A percentile compares a stretch with the other conserved stretches of the same genome.
phyloP scores from a whole-genome alignment of 92 coral and sea anemone genomes.

The Umimayanthus kanabou region DNA sequence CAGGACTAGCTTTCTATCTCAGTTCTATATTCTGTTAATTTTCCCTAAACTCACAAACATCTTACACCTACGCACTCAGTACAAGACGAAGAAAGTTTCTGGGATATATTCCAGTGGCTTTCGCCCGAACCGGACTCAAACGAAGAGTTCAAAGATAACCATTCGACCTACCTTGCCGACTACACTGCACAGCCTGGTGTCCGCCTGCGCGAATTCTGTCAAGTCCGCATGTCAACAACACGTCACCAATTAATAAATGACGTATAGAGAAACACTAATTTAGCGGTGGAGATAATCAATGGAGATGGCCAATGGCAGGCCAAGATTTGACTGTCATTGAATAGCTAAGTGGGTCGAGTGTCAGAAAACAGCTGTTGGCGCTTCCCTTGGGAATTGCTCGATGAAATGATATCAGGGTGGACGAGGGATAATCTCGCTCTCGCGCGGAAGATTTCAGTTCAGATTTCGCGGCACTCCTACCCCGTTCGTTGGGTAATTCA shows the following conservation, averaged over 20 bases:
- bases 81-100: neutral
- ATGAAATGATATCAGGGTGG: slow-evolving; percentile 34
- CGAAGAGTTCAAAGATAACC: slow-evolving; percentile 43
- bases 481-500: neutral
- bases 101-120: neutral
- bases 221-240: slow-evolving; percentile 80
- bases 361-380: slow-evolving; percentile 58
- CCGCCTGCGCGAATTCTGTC: slow-evolving; percentile 63
- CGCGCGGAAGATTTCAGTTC: slow-evolving; percentile 9
- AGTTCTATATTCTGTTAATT: slow-evolving; percentile 9
- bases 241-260: slow-evolving; percentile 89
- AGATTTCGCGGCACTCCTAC: slow-evolving; percentile 20
- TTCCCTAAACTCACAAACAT: neutral
- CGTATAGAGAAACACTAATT: slow-evolving; percentile 68
- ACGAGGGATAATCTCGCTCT: slow-evolving; percentile 4
- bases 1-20: slow-evolving; percentile 29
- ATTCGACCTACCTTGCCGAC: slow-evolving; percentile 40
- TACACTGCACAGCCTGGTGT: slow-evolving; percentile 27
- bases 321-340: slow-evolving; percentile 34
- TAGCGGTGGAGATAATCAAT: slow-evolving; percentile 47
- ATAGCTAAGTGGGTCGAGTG: slow-evolving; percentile 61
- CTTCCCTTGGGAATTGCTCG: slow-evolving; percentile 63
- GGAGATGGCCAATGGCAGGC: slow-evolving; percentile 38
- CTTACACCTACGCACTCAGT: slow-evolving; percentile 3
- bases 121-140: neutral